Evolutionary conservation across 2,797 vertebrate species (phyloP).

Genomic region (Gallirallus australis): DNA sequence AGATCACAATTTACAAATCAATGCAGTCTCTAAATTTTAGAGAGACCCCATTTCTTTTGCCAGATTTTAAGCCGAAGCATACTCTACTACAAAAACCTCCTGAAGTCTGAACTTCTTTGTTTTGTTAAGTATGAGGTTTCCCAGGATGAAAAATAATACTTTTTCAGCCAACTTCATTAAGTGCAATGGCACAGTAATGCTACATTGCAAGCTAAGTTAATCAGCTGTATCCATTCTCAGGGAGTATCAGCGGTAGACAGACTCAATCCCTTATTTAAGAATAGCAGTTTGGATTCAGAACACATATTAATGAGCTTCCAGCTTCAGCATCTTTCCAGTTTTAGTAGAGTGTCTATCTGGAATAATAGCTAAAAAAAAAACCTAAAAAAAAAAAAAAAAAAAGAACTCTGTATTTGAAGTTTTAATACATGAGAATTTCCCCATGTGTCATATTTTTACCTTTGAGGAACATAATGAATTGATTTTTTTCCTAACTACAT

Average conservation of each 20-base stretch:
- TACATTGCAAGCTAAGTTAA: background rate
- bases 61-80: background rate
- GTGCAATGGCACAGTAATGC: background rate
- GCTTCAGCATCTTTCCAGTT: background rate
- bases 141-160: background rate
- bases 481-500: background rate
- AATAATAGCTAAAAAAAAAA: constrained; percentile 6
- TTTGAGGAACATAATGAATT: background rate
- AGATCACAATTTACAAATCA: background rate
- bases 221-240: background rate
- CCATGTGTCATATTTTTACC: background rate
- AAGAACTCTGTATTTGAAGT: background rate
- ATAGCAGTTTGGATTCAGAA: constrained; percentile 1
- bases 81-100: background rate
- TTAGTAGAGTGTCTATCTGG: background rate
- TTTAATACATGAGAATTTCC: background rate
- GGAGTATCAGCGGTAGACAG: background rate
- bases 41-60: background rate
- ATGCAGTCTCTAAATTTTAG: background rate
- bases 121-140: background rate
- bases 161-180: background rate
- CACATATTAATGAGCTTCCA: background rate
- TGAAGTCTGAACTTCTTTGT: background rate
- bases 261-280: background rate
- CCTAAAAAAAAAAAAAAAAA: no score